These are phyloP conservation scores for Bhutanitis thaidina DNA, from an alignment of 2,888 invertebrate species.

Conservation along the genomic window DNA sequence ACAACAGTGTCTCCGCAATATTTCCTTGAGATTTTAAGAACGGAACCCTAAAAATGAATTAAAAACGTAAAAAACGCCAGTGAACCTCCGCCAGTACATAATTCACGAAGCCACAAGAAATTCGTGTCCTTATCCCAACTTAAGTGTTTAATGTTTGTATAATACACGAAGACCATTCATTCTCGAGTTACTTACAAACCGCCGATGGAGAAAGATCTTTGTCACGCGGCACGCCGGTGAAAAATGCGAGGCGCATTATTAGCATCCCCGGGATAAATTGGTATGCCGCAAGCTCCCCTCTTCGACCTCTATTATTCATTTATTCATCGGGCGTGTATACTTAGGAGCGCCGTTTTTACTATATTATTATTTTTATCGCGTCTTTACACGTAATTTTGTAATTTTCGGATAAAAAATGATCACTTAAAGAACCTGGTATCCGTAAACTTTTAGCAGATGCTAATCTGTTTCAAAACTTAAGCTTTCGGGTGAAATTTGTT, in stretches of 20 bases:
- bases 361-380: constrained; percentile 30
- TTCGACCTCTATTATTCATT: constrained; percentile 72
- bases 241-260: constrained; percentile 70
- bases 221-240: constrained; percentile 53
- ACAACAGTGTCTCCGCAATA: too few relatives aligned
- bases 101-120: constrained; percentile 16
- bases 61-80: not conserved
- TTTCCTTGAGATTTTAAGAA: too few relatives aligned
- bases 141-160: constrained; percentile 22
- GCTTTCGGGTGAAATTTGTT: not conserved
- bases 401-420: constrained; percentile 18
- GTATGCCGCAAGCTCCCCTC: constrained; percentile 65
- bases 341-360: constrained; percentile 36
- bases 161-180: constrained; percentile 31
- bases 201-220: constrained; percentile 53
- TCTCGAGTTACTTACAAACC: constrained; percentile 28
- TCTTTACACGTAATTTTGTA: constrained; percentile 43
- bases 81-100: constrained; percentile 5
- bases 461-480: not conserved
- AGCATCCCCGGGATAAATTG: constrained; percentile 67
- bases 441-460: not conserved
- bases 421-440: not conserved
- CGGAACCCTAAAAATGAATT: not conserved
- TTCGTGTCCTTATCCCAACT: constrained; percentile 20
- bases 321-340: constrained; percentile 68